Evolutionary conservation across 1,140 invertebrate genomes (phyloP), one percentile per base, ranked within the genome.

Genomic region (Aphaenogaster floridana): DNA sequence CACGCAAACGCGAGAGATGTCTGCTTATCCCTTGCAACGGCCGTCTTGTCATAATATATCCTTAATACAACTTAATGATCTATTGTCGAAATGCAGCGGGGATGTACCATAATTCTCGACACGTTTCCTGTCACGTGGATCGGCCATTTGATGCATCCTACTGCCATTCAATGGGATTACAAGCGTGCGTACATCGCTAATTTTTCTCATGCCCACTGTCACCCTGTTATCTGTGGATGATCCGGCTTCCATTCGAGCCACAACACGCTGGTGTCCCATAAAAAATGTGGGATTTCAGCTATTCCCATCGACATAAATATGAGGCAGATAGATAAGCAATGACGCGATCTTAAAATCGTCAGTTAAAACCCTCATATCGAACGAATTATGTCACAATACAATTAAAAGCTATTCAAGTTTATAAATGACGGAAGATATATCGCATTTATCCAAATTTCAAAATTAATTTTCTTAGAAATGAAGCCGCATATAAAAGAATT

Each of bases 21-120:
- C 69, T 36, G 11, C 57, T 85, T 84, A 87, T 83, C 78, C 52
- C 28, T 81, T 68, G 63, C 84, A 90, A 91, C 89, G 88, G 87
- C 78, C 91, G 86, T 93, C 92, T 94, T 94, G 93, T 95, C 94
- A 93, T 95, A 95, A 95, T 94, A 93, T 90, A 91, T 89, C 90
- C 71, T 81, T 91, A 77, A 90, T 89, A 90, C 87, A 87, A 89
- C 89, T 92, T 94, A 95, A 95, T 95, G 94, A 95, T 94, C 92
- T 91, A 93, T 91, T 93, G 93, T 90, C 83, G 81, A 91, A 91
- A 92, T 89, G 88, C 92, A 92, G 87, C 89, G 90, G 92, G 89
- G 88, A 90, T 89, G 91, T 78, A 78, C 71, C 86, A 89, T 94
- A 94, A 95, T 95, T 93, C 94, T 90, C 91, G 92, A 89, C 94